Conservation (phyloP, 2,888 invertebrate species). For the Sphaerophoria rueppellii region DNA sequence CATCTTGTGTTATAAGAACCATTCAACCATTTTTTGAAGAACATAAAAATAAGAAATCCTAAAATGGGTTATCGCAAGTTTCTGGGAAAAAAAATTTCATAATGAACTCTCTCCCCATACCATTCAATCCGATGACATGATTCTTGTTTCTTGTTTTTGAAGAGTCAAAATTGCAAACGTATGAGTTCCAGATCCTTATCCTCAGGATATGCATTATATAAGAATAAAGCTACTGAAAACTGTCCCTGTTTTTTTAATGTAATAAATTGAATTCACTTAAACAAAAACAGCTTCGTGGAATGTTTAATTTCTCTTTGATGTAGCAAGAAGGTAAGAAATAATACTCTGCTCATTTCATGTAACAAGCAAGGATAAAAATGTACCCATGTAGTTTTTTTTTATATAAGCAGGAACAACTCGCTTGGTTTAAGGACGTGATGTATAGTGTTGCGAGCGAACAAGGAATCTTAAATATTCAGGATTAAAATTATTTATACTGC, state of each 20-base stretch:
- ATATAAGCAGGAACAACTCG: slow-evolving; percentile 3
- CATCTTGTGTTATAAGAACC: too few species aligned
- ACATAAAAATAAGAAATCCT: too few species aligned
- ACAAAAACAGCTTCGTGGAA: slow-evolving; percentile 3
- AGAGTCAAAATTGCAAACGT: too few species aligned
- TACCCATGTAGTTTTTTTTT: background rate
- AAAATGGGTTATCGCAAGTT: too few species aligned
- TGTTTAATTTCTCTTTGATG: slow-evolving; percentile 14
- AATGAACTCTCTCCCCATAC: too few species aligned
- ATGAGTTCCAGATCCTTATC: too few species aligned
- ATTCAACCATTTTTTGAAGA: too few species aligned
- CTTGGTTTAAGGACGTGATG: background rate
- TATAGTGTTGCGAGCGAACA: background rate
- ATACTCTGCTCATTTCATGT: slow-evolving; percentile 15
- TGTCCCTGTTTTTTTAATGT: background rate
- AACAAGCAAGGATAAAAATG: background rate
- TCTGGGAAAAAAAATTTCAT: too few species aligned
- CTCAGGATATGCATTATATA: too few species aligned
- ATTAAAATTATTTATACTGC: slow-evolving; percentile 29
- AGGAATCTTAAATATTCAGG: slow-evolving; percentile 14
- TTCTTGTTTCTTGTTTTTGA: too few species aligned
- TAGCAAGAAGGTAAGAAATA: background rate
- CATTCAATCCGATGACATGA: too few species aligned
- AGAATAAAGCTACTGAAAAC: background rate
- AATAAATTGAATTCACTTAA: slow-evolving; percentile 6